Base-by-base conservation (phyloP, 2,888 invertebrate genomes). In the Subacronicta megacephala region DNA sequence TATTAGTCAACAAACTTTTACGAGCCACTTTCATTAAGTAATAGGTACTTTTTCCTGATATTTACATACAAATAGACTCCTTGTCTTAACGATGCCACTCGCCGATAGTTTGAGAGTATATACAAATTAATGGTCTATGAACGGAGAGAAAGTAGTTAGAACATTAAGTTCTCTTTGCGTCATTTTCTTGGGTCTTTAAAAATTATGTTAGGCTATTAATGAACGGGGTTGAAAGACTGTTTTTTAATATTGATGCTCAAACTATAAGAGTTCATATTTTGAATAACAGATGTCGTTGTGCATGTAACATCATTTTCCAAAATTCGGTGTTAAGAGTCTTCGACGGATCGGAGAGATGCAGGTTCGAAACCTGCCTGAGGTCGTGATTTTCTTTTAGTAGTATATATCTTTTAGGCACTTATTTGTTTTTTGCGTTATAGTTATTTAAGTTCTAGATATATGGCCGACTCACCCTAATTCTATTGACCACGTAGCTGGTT, bases 1-100 rank as follows among this genome's bases (percentile, higher is more conserved):
- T 66, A 60, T 65, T 50, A 65, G 49, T 40, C 47, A 71, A 54
- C 53, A 46, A 62, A 72, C 52, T 59, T 62, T 72, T 58, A 72
- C 49, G 47, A 33, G 23, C 17, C 37, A 35, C 16, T 12, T 41
- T 60, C 52, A 66, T 67, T 67, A 65, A 55, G 29, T 54, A 65
- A 54, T 54, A 33, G 53, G 20, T 40, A 54, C 59, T 59, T 70
- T 58, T 59, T 59, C 52, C 41, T 46, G 31, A 55, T 71, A 68
- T 68, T 68, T 59, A 65, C 67, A 68, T 68, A 68, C 51, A 71
- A 68, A 68, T 72, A 55, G 52, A 29, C 51, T 51, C 49, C 29
- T 57, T 37, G 35, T 36, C 37, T 44, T 51, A 44, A 54, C 47
- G 47, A 53, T 33, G 38, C 20, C 36, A 44, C 47, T 31, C 43